Base-by-base conservation (phyloP, 2,113 vertebrate genomes). In the Heterochromis multidens region DNA sequence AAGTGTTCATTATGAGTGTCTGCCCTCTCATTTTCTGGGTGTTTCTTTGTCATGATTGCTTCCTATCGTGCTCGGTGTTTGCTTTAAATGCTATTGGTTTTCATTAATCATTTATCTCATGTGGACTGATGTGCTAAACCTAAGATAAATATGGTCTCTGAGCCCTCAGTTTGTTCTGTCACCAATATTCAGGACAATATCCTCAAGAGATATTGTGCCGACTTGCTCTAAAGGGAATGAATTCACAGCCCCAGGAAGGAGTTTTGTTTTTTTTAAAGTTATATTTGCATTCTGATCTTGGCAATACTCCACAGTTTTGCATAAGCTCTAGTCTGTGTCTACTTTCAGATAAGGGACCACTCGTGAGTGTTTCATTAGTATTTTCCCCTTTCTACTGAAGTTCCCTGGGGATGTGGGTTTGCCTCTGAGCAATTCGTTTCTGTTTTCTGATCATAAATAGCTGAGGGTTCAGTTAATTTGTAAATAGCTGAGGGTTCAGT, bases 201-300 rank as follows among this genome's bases (percentile, higher is more conserved):
- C 49, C 52, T 72, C n/a, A 12, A 54, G 81, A 81, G 72, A 82
- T 61, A 82, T 74, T 67, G 16, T 31, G 31, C 17, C 7, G 1
- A 79, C 14, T 27, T 79, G 49, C 56, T 77, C 12, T n/a, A 33
- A 65, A 70, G 29, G 60, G 25, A 87, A 21, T 87, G 14, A 60
- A 81, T 84, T 81, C 33, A 81, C 60, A 90, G 37, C 74, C 86
- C 10, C 4, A 23, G 84, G 77, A 92, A 31, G 84, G 80, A 82
- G 63, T 29, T 52, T 56, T 58, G 7, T 46, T 46, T 46, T 67
- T 46, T 27, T 0, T 0, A 1, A 49, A 63, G 29, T 59, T 27
- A 13, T 56, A 83, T 94, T 93, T 94, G 91, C 86, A 86, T 87
- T 89, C 37, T 83, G 58, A 85, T 77, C 90, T 91, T 90, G 79